These are phyloP conservation scores for Stenchaetothrips biformis DNA, from an alignment of 2,888 invertebrate species.

Conservation along the genomic window DNA sequence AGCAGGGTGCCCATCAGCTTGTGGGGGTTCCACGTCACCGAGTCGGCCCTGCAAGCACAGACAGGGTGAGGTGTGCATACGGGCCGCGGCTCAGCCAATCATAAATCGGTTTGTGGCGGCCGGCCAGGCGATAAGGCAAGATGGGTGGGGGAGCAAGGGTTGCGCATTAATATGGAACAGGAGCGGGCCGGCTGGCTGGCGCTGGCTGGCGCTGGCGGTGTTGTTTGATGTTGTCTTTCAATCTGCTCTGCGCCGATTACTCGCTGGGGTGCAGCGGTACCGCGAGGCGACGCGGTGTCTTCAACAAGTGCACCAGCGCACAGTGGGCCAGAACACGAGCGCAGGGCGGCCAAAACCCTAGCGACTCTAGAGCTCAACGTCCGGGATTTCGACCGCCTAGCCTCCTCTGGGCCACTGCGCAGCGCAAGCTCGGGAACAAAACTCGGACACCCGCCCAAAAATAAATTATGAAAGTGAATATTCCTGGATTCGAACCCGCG, in stretches of 20 bases:
- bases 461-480: too few relatives aligned
- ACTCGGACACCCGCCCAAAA: too few relatives aligned
- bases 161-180: conserved; percentile 17
- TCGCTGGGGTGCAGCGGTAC: neutral
- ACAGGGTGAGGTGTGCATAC: neutral
- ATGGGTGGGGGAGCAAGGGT: neutral
- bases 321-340: too few relatives aligned
- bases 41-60: conserved; percentile 68
- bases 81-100: neutral
- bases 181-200: neutral
- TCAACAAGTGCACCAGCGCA: too few relatives aligned
- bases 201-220: neutral
- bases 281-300: too few relatives aligned
- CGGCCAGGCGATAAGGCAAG: neutral
- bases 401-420: too few relatives aligned
- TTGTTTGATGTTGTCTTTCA: conserved; percentile 21
- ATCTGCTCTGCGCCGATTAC: neutral
- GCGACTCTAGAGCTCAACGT: too few relatives aligned
- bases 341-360: too few relatives aligned
- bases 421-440: too few relatives aligned
- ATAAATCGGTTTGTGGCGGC: neutral
- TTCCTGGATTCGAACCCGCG: too few relatives aligned
- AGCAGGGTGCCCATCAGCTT: conserved; percentile 96
- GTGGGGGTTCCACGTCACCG: conserved; percentile 99
- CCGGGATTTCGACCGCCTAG: too few relatives aligned